A percentile compares a stretch with the other conserved stretches of the same genome.
Evolutionary conservation across 1,140 invertebrate species (phyloP).

Genomic region (Caenorhabditis inopinata): DNA sequence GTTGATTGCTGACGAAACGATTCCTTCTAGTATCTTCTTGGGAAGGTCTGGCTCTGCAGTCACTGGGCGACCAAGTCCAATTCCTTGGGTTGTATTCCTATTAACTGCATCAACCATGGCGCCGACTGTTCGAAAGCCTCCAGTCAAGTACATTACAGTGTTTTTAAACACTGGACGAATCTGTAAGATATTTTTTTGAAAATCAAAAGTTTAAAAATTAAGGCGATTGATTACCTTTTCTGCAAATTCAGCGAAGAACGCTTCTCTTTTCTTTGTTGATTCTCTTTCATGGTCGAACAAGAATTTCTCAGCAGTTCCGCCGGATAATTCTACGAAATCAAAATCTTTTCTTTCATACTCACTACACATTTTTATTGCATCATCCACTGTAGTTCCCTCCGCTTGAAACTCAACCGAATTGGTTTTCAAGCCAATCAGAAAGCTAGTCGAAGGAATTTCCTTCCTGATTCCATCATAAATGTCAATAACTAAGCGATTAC

Average conservation of each 20-base stretch:
- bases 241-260: conserved; percentile 32
- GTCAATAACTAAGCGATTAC: conserved; percentile 51
- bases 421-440: conserved; percentile 51
- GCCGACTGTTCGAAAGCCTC: conserved; percentile 50
- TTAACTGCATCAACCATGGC: conserved; percentile 51
- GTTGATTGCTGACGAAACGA: neutral
- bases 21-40: conserved; percentile 11
- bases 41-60: conserved; percentile 47
- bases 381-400: conserved; percentile 6
- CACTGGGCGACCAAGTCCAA: conserved; percentile 51
- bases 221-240: neutral
- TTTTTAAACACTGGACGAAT: conserved; percentile 40
- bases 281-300: conserved; percentile 44
- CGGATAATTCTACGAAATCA: conserved; percentile 55
- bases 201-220: neutral
- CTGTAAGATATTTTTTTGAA: neutral
- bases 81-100: conserved; percentile 43
- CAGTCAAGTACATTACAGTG: conserved; percentile 50
- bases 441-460: conserved; percentile 29
- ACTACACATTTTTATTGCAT: neutral
- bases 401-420: conserved; percentile 52
- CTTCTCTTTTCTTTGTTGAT: conserved; percentile 42
- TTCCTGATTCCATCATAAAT: conserved; percentile 52
- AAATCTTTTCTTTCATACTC: conserved; percentile 48
- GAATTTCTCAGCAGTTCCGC: conserved; percentile 52